Conservation (phyloP, 2,888 invertebrate genomes). For the Heliothis peltigera region DNA sequence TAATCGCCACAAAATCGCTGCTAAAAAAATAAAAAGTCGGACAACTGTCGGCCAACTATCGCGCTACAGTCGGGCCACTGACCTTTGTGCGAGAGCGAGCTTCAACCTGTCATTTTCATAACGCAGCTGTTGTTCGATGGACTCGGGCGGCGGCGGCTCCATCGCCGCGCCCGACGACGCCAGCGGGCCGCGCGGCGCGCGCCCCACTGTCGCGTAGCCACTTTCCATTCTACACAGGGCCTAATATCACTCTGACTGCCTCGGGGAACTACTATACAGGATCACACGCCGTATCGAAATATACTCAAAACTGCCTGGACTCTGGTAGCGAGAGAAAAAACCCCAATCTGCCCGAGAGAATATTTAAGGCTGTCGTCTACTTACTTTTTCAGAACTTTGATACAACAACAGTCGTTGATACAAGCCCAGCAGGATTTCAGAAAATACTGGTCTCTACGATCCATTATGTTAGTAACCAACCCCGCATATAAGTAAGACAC, state of each 20-base stretch:
- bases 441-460: too few relatives aligned
- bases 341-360: too few relatives aligned
- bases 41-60: conserved; percentile 25
- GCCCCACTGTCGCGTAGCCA: conserved; percentile 75
- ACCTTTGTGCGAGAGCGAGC: conserved; percentile 94
- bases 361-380: too few relatives aligned
- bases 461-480: too few relatives aligned
- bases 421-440: too few relatives aligned
- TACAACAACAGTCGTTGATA: too few relatives aligned
- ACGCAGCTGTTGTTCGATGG: conserved; percentile 92
- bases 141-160: conserved; percentile 85
- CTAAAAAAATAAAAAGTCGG: background rate
- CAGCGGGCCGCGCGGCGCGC: conserved; percentile 71
- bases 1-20: conserved; percentile 11
- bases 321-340: too few relatives aligned
- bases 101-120: conserved; percentile 98
- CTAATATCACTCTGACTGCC: conserved; percentile 35
- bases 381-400: too few relatives aligned
- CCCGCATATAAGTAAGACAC: too few relatives aligned
- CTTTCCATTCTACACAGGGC: conserved; percentile 60
- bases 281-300: too few relatives aligned
- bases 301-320: too few relatives aligned
- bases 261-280: conserved; percentile 5
- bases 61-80: conserved; percentile 54
- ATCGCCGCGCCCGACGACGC: conserved; percentile 52